Conservation (phyloP, 2,797 vertebrate genomes). For the Rhynchotus rufescens region DNA sequence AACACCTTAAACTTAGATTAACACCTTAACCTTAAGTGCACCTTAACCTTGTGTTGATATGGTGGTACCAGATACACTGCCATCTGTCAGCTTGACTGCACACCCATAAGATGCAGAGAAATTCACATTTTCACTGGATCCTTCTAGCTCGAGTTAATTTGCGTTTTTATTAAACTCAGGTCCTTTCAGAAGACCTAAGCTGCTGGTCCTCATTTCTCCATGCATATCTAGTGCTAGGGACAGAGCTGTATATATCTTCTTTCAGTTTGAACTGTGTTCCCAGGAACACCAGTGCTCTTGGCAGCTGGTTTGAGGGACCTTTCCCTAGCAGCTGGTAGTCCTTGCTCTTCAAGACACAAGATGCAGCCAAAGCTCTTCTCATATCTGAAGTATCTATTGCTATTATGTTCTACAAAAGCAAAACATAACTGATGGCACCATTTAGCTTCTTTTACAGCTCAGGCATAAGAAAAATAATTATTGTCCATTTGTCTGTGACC, state of each 20-base stretch:
- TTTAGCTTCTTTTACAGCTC: not conserved
- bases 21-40: not conserved
- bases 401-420: not conserved
- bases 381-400: not conserved
- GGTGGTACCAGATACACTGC: not conserved
- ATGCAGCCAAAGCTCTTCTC: not conserved
- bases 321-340: not conserved
- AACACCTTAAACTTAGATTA: no score
- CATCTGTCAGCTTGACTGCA: not conserved
- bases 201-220: fast-evolving
- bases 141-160: not conserved
- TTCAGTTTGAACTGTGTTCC: not conserved
- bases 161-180: not conserved
- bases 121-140: not conserved
- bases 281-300: not conserved
- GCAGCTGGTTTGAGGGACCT: not conserved
- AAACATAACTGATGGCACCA: not conserved
- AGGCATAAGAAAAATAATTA: not conserved
- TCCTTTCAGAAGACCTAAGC: not conserved
- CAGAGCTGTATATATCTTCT: not conserved
- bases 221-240: not conserved
- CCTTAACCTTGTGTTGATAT: fast-evolving
- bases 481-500: not conserved
- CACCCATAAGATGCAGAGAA: not conserved
- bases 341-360: not conserved